phyloP scores from a whole-genome alignment of 2,797 vertebrate species.

The Anguilla anguilla region DNA sequence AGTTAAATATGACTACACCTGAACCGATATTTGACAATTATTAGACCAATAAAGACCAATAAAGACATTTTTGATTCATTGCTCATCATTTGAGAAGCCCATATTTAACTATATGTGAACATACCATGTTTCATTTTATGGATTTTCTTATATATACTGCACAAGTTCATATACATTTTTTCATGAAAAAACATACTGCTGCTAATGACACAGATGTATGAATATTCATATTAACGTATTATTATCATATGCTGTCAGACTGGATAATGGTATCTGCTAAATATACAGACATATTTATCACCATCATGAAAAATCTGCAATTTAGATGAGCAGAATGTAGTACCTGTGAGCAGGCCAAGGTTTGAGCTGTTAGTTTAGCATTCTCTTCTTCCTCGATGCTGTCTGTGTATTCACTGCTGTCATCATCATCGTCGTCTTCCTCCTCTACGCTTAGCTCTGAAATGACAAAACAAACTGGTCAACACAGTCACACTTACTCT shows the following conservation, averaged over 20 bases:
- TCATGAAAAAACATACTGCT: background rate
- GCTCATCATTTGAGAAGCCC: too few relatives aligned
- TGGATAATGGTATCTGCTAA: background rate
- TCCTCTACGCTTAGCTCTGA: constrained; percentile 64
- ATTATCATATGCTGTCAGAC: background rate
- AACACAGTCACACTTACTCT: background rate
- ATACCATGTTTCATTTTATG: background rate
- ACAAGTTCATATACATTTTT: background rate
- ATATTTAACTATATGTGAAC: too few relatives aligned
- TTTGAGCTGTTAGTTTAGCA: constrained; percentile 46
- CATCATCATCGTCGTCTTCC: constrained; percentile 59
- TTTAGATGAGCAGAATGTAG: background rate
- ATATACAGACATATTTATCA: background rate
- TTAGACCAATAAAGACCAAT: background rate
- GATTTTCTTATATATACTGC: background rate
- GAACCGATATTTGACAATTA: background rate
- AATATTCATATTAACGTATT: background rate
- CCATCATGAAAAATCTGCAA: background rate
- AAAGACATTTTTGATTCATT: background rate
- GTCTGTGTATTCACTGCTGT: constrained; percentile 68
- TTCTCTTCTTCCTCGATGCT: constrained; percentile 72
- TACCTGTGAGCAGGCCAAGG: constrained; percentile 53
- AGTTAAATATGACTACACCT: background rate
- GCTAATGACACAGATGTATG: background rate
- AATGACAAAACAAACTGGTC: background rate